A percentile compares a stretch with the other conserved stretches of the same genome.
These are phyloP conservation scores for Lasioglossum zephyrum DNA, from an alignment of 2,888 invertebrate species.

Conservation along the genomic window DNA sequence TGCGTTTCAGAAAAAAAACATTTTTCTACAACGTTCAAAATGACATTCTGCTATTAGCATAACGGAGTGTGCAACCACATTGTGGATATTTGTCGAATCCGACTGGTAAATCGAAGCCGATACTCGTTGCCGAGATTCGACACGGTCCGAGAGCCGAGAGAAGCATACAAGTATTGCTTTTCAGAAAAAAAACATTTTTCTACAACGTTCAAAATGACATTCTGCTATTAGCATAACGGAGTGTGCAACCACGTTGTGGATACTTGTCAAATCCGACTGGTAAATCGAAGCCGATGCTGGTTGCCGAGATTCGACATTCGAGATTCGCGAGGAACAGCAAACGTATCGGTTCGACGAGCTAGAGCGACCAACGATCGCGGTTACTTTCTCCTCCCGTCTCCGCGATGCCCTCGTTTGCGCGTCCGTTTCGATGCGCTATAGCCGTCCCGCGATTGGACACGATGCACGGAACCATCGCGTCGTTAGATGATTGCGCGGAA, in stretches of 20 bases:
- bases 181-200: too few species aligned
- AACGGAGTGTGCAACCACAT: not conserved
- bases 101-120: not conserved
- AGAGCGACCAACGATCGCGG: constrained; percentile 31
- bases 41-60: not conserved
- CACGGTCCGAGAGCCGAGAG: too few species aligned
- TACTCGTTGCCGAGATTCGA: not conserved
- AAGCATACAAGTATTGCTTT: too few species aligned
- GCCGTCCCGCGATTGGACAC: constrained; percentile 23
- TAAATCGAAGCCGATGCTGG: not conserved
- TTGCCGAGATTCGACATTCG: not conserved
- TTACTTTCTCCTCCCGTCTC: constrained; percentile 51
- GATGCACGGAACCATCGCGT: constrained; percentile 25
- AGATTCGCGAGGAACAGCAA: not conserved
- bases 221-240: not conserved
- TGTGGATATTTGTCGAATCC: not conserved
- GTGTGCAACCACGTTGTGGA: not conserved
- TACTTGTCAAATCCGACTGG: not conserved
- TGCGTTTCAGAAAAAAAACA: too few species aligned
- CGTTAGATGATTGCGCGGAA: constrained; percentile 28
- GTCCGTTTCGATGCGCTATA: constrained; percentile 41
- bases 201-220: not conserved
- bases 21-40: too few species aligned
- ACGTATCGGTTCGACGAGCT: constrained; percentile 38
- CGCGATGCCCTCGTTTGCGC: constrained; percentile 50